Percentiles rank a stretch among this genome's conserved stretches.
These are phyloP conservation scores for Odobenus rosmarus DNA, from an alignment of 2,113 vertebrate genomes.

Conservation along the genomic window DNA sequence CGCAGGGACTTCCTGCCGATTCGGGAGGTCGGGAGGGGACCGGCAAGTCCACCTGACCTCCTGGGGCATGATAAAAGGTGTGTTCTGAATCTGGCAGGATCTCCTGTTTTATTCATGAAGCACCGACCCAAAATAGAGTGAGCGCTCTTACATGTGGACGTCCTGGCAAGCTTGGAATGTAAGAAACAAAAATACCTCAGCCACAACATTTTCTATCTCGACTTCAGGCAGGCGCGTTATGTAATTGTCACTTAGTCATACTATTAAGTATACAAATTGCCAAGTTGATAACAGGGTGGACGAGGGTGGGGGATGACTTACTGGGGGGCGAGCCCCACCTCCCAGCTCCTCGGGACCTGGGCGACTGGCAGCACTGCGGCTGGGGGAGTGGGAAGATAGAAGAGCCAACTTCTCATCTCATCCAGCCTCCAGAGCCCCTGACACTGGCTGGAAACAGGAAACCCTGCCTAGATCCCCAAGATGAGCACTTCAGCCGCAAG, in stretches of 20 bases:
- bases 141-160: constrained; percentile 45
- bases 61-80: neutral
- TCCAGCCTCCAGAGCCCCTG: neutral
- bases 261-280: constrained; percentile 73
- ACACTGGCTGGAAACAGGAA: constrained; percentile 60
- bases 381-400: neutral
- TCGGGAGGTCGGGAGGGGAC: neutral
- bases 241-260: constrained; percentile 81
- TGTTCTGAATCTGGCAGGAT: constrained; percentile 58
- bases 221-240: constrained; percentile 70
- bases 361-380: neutral
- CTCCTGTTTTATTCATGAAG: constrained; percentile 78
- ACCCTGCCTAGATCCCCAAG: neutral
- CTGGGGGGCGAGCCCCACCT: constrained; percentile 28
- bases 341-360: constrained; percentile 42
- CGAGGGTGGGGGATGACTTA: neutral
- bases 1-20: constrained; percentile 20
- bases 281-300: constrained; percentile 78
- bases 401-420: neutral
- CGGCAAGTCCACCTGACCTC: neutral
- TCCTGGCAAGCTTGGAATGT: constrained; percentile 59
- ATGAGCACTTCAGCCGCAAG: neutral
- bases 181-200: constrained; percentile 71
- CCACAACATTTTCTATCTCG: constrained; percentile 58
- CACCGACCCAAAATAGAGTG: constrained; percentile 60